Percentiles rank a stretch among this genome's conserved stretches.
Evolutionary conservation across 2,888 invertebrate genomes (phyloP).

Genomic region (Agrotis puta): DNA sequence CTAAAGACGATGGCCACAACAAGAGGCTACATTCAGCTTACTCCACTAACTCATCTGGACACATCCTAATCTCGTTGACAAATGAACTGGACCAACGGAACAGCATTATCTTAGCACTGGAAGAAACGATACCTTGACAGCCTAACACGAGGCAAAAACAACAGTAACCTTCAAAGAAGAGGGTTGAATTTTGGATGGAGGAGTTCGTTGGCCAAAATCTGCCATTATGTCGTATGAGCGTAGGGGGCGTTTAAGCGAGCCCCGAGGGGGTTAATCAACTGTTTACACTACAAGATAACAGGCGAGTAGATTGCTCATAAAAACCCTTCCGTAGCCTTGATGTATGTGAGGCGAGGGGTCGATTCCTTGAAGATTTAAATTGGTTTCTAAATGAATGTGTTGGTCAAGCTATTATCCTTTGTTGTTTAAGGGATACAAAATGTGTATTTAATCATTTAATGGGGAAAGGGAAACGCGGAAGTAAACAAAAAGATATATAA

Average conservation of each 20-base stretch:
- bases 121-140: conserved; percentile 59
- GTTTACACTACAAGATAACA: conserved; percentile 69
- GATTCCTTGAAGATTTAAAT: conserved; percentile 43
- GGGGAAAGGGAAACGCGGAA: neutral
- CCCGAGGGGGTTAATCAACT: conserved; percentile 67
- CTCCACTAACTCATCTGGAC: conserved; percentile 68
- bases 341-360: conserved; percentile 35
- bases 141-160: conserved; percentile 21
- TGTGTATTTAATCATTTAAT: neutral
- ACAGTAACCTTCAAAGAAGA: conserved; percentile 23
- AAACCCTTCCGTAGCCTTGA: conserved; percentile 61
- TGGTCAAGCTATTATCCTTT: conserved; percentile 19
- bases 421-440: neutral
- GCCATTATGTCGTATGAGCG: conserved; percentile 66
- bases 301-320: conserved; percentile 66
- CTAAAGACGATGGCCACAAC: conserved; percentile 64
- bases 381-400: conserved; percentile 37
- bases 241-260: conserved; percentile 65
- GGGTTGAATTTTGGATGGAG: conserved; percentile 28
- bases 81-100: conserved; percentile 71
- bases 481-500: neutral
- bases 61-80: conserved; percentile 71
- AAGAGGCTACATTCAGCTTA: conserved; percentile 58
- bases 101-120: conserved; percentile 69
- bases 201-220: conserved; percentile 40